Conservation (phyloP, 2,888 invertebrate species). For the Pterobdella sp. region DNA sequence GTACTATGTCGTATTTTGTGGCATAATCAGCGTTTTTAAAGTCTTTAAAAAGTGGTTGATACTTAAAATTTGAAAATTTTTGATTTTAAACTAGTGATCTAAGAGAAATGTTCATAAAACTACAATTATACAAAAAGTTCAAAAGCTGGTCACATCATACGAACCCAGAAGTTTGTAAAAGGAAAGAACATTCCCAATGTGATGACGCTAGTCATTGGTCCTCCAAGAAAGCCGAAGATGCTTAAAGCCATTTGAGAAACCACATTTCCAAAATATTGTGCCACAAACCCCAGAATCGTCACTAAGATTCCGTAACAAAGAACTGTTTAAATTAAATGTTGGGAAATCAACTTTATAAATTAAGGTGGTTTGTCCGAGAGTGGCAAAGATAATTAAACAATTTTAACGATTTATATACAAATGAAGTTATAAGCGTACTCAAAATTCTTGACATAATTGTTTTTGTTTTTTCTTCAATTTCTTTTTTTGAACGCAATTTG, state of each 20-base stretch:
- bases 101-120: too few relatives aligned
- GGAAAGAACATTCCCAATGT: slow-evolving; percentile 34
- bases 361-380: too few relatives aligned
- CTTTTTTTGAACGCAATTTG: slow-evolving; percentile 48
- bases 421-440: slow-evolving; percentile 19
- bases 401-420: background rate
- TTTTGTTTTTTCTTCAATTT: slow-evolving; percentile 22
- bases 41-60: too few relatives aligned
- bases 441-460: slow-evolving; percentile 27
- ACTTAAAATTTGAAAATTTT: too few relatives aligned
- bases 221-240: slow-evolving; percentile 46
- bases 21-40: too few relatives aligned
- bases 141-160: too few relatives aligned
- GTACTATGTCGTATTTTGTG: too few relatives aligned
- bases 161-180: slow-evolving; percentile 31
- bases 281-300: slow-evolving; percentile 34
- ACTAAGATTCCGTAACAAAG: slow-evolving; percentile 34
- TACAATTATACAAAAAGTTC: too few relatives aligned
- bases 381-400: background rate
- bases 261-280: slow-evolving; percentile 35
- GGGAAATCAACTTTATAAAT: background rate
- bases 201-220: slow-evolving; percentile 38
- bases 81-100: too few relatives aligned
- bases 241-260: slow-evolving; percentile 44
- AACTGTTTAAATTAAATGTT: slow-evolving; percentile 16